Base-by-base conservation (phyloP, 2,888 invertebrate genomes). In the Amiota communis region DNA sequence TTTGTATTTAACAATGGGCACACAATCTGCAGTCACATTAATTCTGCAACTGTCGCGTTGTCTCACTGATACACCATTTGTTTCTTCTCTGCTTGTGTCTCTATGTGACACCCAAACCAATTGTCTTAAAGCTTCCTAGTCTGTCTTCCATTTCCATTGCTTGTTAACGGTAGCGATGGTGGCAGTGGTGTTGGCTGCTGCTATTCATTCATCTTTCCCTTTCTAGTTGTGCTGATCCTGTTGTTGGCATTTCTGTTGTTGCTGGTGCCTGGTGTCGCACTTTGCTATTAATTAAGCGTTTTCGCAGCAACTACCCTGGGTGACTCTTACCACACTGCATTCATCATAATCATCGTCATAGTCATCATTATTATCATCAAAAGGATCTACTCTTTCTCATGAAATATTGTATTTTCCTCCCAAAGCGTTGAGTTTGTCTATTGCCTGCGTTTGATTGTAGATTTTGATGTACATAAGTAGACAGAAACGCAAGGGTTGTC, bases 231-330 rank as follows among this genome's bases (percentile, higher is more conserved):
- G n/a, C n/a, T 63, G 17, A 13, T 12, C 15, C 59, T 59, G 17
- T 9, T 17, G 23, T 59, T 59, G 59, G 17, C 17, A 11, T 59
- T 12, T 15, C 12, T 17, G 4, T n/a, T 15, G n/a, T 63, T 63
- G 23, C 49, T 17, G 53, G 23, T 46, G 64, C 47, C 70, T 36
- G 46, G n/a, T 57, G 57, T 56, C 63, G 65, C 49, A 20, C 51
- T 75, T 75, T 75, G 72, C 71, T 72, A 75, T 75, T 75, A 75
- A 75, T 75, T 73, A 75, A 75, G 71, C 71, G 73, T 73, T 73
- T 71, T 71, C 56, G 56, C 36, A 17, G 68, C 20, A 36, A 68
- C 11, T 17, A 17, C 36, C 36, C 36, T 36, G 36, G 36, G 36
- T 36, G 36, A 36, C 36, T 17, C 12, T 59, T 20, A 20, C 59